Percentiles rank a stretch among this genome's conserved stretches.
Evolutionary conservation across 2,113 vertebrate genomes (phyloP).

Genomic region (Potamarius usumacintae): DNA sequence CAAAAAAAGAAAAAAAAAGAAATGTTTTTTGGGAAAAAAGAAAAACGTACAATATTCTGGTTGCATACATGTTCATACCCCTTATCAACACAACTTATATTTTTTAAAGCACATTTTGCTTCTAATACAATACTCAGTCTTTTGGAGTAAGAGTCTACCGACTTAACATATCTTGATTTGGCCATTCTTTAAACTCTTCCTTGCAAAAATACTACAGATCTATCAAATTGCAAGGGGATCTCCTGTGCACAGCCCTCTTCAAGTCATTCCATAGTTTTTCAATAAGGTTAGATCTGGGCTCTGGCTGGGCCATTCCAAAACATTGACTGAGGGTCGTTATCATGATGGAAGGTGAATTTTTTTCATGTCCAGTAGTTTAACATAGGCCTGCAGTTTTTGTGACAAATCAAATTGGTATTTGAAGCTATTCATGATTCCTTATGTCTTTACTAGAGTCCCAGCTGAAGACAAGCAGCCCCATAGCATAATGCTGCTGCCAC

Average conservation of each 20-base stretch:
- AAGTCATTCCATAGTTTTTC: neutral
- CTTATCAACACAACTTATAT: neutral
- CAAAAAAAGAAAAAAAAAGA: too few relatives aligned
- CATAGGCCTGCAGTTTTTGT: neutral
- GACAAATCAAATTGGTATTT: neutral
- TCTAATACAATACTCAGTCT: neutral
- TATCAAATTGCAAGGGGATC: neutral
- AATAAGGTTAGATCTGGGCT: neutral
- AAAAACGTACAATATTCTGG: neutral
- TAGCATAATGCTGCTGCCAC: neutral
- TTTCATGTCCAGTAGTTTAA: neutral
- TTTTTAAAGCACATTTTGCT: neutral
- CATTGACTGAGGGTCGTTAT: neutral
- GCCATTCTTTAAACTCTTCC: neutral
- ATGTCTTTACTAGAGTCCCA: neutral
- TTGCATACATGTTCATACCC: neutral
- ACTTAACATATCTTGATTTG: neutral
- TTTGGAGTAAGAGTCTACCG: neutral
- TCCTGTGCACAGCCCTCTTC: neutral
- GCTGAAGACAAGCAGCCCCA: neutral
- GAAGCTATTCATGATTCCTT: neutral
- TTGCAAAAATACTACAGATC: neutral
- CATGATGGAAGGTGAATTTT: neutral
- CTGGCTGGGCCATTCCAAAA: neutral
- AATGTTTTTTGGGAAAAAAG: neutral